Evolutionary conservation across 1,140 invertebrate genomes (phyloP).

Genomic region (Drosophila tropicalis): DNA sequence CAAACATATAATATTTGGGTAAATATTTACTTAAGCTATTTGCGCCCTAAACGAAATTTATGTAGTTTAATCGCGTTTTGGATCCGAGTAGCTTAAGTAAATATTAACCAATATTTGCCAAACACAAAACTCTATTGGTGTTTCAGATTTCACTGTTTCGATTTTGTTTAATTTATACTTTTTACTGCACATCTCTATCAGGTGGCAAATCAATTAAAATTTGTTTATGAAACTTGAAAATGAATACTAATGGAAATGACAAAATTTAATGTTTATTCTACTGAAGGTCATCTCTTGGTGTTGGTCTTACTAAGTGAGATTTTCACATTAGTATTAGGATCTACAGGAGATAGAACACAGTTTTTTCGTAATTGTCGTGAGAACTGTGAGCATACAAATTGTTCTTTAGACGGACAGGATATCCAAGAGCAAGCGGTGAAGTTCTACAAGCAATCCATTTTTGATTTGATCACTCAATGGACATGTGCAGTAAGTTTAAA

Average conservation of each 20-base stretch:
- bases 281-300: constrained; percentile 53
- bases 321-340: constrained; percentile 30
- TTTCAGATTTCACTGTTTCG: too few relatives aligned
- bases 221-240: constrained; percentile 63
- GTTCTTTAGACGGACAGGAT: constrained; percentile 84
- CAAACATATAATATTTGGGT: too few relatives aligned
- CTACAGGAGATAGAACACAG: constrained; percentile 74
- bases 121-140: too few relatives aligned
- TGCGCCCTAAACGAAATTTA: too few relatives aligned
- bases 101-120: too few relatives aligned
- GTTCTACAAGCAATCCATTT: constrained; percentile 84
- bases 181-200: constrained; percentile 38
- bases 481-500: constrained; percentile 84
- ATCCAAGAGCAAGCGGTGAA: constrained; percentile 84
- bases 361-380: constrained; percentile 79
- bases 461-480: constrained; percentile 87
- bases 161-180: too few relatives aligned
- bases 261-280: constrained; percentile 30
- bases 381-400: constrained; percentile 77
- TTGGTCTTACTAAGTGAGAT: constrained; percentile 16
- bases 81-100: too few relatives aligned
- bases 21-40: too few relatives aligned
- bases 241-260: not conserved
- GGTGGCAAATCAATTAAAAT: constrained; percentile 62
- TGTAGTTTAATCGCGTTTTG: too few relatives aligned